phyloP scores from a whole-genome alignment of 2,888 invertebrate genomes.

The Meteorus cinctellus region DNA sequence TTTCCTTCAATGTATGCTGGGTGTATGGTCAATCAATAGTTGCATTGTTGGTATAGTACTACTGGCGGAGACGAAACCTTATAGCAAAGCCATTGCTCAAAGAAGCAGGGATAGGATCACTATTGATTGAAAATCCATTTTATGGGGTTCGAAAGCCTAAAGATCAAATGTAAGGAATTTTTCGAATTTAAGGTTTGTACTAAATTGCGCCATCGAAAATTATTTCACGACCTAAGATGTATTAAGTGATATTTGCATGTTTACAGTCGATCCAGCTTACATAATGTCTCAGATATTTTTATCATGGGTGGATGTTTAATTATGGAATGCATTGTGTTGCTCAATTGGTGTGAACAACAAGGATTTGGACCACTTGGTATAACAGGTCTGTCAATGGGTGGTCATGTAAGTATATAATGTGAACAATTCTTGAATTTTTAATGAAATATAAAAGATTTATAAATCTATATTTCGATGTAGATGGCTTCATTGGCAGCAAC shows the following conservation, averaged over 20 bases:
- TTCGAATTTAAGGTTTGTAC: slow-evolving; percentile 52
- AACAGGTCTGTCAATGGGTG: slow-evolving; percentile 98
- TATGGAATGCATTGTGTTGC: slow-evolving; percentile 91
- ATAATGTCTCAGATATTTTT: slow-evolving; percentile 97
- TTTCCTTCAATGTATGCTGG: no score
- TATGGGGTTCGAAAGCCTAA: slow-evolving; percentile 92
- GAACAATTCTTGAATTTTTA: slow-evolving; percentile 29
- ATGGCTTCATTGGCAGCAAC: slow-evolving; percentile 98
- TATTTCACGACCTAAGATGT: slow-evolving; percentile 30
- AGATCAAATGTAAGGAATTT: slow-evolving; percentile 83
- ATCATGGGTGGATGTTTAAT: slow-evolving; percentile 99
- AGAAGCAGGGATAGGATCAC: slow-evolving; percentile 92
- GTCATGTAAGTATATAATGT: slow-evolving; percentile 84
- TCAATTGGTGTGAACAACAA: slow-evolving; percentile 94
- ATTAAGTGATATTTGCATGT: slow-evolving; percentile 44
- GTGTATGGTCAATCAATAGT: no score
- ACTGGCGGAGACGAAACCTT: slow-evolving; percentile 90
- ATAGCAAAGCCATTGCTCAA: slow-evolving; percentile 94
- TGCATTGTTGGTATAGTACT: slow-evolving; percentile 78
- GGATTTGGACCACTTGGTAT: slow-evolving; percentile 95
- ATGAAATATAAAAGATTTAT: slow-evolving; percentile 6
- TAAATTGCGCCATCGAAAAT: slow-evolving; percentile 28
- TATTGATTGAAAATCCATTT: slow-evolving; percentile 97
- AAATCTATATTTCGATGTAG: slow-evolving; percentile 75
- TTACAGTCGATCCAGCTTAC: slow-evolving; percentile 88